Base-by-base conservation (phyloP, 2,888 invertebrate species). In the Tiliacea aurago region DNA sequence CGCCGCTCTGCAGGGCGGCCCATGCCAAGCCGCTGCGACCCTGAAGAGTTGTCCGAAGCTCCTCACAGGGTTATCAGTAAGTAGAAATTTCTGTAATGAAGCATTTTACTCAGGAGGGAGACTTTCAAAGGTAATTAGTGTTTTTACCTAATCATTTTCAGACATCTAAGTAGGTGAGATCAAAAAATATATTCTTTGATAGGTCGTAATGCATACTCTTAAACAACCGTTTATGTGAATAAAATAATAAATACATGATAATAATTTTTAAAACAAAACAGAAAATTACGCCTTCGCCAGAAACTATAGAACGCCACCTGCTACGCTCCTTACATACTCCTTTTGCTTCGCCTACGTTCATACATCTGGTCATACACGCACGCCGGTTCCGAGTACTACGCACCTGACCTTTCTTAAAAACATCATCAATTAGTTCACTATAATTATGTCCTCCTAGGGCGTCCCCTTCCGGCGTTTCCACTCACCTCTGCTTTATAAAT, bases 41-140 rank as follows among this genome's bases (percentile, higher is more conserved):
- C 94, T 4, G 96, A 96, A 11, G 96, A 96, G 53, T 93, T 94
- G 81, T 95, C 96, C 9, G 95, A 96, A 76, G 94, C 90, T 10
- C 95, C 94, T 15, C 76, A 91, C 20, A 94, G 93, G 77, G 70
- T 88, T 18, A 92, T 93, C 51, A 90, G 95, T 95, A 86, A 93
- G 93, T 90, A 59, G 0, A 76, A 45, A 51, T 23, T 66, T 56
- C 45, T 56, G 7, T 18, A 47, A 47, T 13, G 5, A 41, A 62
- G 13, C 18, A 51, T 51, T 45, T 6, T n/a, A 15, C 51, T 10
- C 15, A n/a, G 33, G 43, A 59, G 23, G 28, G 41, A 61, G 23
- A 6, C 23, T 41, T 43, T 18, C 15, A 49, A 78, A 78, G 75
- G 71, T 78, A 70, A 78, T 43, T 62, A 18, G 55, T 70, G 23